Conservation (phyloP, 64 coral and sea anemone species). For the Astreopora myriophthalma region DNA sequence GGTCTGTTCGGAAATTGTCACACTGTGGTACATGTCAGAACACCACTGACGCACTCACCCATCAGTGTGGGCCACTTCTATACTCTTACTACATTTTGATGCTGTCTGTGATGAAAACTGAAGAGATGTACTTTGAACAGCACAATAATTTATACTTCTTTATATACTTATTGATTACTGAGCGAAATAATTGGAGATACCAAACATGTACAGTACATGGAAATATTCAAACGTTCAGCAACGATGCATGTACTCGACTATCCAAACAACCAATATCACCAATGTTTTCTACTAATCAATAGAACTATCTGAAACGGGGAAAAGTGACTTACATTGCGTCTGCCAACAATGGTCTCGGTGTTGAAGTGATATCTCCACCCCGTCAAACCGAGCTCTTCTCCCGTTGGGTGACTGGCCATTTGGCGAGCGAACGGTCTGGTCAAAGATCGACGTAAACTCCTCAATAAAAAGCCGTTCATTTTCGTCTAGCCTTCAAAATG, state of each 20-base stretch:
- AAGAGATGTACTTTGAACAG: no score
- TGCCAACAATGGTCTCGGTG: constrained; percentile 58
- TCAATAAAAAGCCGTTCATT: constrained; percentile 64
- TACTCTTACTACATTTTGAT: no score
- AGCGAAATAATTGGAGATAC: not conserved
- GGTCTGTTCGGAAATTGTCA: no score
- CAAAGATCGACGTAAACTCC: constrained; percentile 54
- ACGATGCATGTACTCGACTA: not conserved
- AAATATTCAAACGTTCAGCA: not conserved
- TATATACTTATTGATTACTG: no score
- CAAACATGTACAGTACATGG: not conserved
- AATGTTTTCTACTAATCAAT: not conserved
- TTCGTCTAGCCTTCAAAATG: not conserved
- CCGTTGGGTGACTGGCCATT: constrained; percentile 57
- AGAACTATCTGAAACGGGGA: not conserved
- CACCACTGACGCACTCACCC: no score
- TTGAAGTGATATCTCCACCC: constrained; percentile 75
- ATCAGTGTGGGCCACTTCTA: no score
- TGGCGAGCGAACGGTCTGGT: constrained; percentile 33
- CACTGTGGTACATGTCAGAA: no score
- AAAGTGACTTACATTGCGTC: constrained; percentile 66
- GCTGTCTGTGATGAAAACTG: no score
- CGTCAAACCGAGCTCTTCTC: constrained; percentile 75
- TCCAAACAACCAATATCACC: not conserved
- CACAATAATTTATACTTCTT: no score